A percentile compares a stretch with the other conserved stretches of the same genome.
phyloP scores from a whole-genome alignment of 2,888 invertebrate genomes.

The Sminthurides aquaticus region DNA sequence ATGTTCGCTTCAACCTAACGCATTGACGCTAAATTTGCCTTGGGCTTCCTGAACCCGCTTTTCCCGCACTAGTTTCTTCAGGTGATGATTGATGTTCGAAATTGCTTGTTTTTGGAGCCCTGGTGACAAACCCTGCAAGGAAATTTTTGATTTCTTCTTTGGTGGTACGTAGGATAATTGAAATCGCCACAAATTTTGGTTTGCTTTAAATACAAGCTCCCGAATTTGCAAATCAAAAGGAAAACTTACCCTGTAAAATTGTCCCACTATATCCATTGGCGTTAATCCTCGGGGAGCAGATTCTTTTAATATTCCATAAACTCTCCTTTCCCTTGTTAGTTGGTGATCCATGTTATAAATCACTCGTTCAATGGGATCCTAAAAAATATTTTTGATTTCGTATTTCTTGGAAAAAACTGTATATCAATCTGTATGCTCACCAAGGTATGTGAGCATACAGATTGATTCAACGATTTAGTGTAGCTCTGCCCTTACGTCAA shows the following conservation, averaged over 20 bases:
- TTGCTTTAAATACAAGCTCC: too few species aligned
- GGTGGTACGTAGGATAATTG: too few species aligned
- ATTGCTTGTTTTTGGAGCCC: constrained; percentile 71
- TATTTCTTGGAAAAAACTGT: too few species aligned
- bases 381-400: neutral
- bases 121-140: constrained; percentile 57
- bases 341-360: constrained; percentile 81
- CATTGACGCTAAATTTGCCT: too few species aligned
- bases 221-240: neutral
- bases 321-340: constrained; percentile 71
- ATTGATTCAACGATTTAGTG: too few species aligned
- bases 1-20: too few species aligned
- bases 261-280: constrained; percentile 68
- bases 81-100: constrained; percentile 76
- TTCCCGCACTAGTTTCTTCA: constrained; percentile 76
- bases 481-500: constrained; percentile 58
- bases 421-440: too few species aligned
- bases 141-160: neutral
- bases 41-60: constrained; percentile 52
- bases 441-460: too few species aligned
- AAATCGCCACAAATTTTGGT: too few species aligned
- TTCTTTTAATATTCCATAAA: constrained; percentile 58
- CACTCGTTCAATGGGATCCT: constrained; percentile 63
- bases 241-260: constrained; percentile 63
- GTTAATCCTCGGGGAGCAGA: constrained; percentile 53